phyloP scores from a whole-genome alignment of 2,113 vertebrate genomes.

The Xiphophorus hellerii region DNA sequence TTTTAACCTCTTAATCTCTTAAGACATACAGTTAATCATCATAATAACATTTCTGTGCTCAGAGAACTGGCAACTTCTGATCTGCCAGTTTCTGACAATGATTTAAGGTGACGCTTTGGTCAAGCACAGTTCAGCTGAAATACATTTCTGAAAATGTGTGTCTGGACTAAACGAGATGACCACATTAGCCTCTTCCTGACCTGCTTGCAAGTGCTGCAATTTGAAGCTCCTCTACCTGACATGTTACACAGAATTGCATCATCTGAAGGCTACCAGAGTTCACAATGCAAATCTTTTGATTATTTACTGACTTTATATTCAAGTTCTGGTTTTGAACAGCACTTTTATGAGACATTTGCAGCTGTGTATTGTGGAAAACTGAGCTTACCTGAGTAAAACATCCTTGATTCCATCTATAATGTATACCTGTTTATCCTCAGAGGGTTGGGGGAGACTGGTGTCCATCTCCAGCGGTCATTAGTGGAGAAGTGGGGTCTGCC shows the following conservation, averaged over 20 bases:
- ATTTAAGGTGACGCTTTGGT: neutral
- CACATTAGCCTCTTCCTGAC: conserved; percentile 38
- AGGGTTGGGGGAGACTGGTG: no score
- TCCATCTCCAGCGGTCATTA: no score
- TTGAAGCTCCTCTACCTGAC: conserved; percentile 48
- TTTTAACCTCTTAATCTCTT: neutral
- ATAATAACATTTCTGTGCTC: neutral
- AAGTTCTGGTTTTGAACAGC: conserved; percentile 6
- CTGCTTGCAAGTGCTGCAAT: conserved; percentile 47
- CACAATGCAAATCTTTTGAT: conserved; percentile 31
- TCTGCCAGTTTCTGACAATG: conserved; percentile 3
- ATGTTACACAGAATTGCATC: conserved; percentile 58
- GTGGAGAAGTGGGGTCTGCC: no score
- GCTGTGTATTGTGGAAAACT: neutral
- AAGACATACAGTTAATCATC: neutral
- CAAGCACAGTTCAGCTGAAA: conserved; percentile 7
- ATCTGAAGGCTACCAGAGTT: conserved; percentile 43
- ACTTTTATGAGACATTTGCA: conserved; percentile 1
- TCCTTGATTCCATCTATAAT: no score
- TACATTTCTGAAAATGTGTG: conserved; percentile 16
- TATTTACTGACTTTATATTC: conserved; percentile 20
- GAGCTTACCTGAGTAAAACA: no score
- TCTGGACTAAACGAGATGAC: conserved; percentile 25
- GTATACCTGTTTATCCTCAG: no score
- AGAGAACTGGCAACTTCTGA: neutral